Base-by-base conservation (phyloP, 2,113 vertebrate species). In the Anolis carolinensis region DNA sequence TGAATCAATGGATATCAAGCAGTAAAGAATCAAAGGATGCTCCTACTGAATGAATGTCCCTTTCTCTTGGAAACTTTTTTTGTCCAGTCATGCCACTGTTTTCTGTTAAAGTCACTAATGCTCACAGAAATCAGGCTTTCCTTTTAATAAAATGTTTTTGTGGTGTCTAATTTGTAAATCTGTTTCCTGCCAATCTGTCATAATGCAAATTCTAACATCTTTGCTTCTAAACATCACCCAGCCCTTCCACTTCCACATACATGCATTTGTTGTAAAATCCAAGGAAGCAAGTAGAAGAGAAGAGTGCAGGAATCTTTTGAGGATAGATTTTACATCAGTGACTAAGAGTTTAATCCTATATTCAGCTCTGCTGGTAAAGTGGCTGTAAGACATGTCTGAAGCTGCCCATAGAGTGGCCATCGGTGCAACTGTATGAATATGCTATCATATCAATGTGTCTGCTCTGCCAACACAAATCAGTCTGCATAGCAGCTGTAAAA, bases 231-330 rank as follows among this genome's bases (percentile, higher is more conserved):
- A 59, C 75, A 76, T 14, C 25, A 7, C 34, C 34, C 88, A 0
- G 32, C n/a, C 55, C 13, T 18, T 18, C 3, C 55, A 13, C 55
- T 2, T 9, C 9, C 52, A 55, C 52, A 55, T 14, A 88, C 59
- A 44, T 76, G 1, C 16, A 14, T 32, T 68, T 34, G 8, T 39
- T 78, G n/a, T 36, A 84, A 78, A 62, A 75, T 44, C 13, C 11
- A 3, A 30, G 8, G 1, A n/a, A 5, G 79, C 83, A 72, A 83
- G 76, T 59, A 82, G 30, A 63, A 85, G 85, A 27, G 82, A 82
- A 68, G 75, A 16, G 32, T 75, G 34, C 30, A 48, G 27, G 68
- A 86, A 67, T 14, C 39, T 44, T n/a, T 44, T 44, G 39, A 44
- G 39, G 39, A 44, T 44, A 44, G 39, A 44, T 44, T 44, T 44